phyloP scores from a whole-genome alignment of 2,797 vertebrate genomes.

The Hippopotamyrus pictus region DNA sequence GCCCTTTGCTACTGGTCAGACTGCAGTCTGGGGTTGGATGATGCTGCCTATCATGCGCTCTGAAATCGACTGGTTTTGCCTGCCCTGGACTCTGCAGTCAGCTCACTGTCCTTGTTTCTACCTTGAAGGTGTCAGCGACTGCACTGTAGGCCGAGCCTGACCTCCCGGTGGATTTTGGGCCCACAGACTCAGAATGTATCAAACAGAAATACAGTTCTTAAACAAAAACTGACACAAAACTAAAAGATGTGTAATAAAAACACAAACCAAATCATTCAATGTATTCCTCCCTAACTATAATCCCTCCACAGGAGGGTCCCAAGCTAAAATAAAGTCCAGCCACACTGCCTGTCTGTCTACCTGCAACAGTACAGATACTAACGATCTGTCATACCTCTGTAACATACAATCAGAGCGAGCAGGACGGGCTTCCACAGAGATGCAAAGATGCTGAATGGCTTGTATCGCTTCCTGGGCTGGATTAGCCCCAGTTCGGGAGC shows the following conservation, averaged over 20 bases:
- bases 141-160: neutral
- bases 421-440: neutral
- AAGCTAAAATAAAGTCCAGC: neutral
- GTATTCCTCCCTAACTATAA: neutral
- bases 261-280: neutral
- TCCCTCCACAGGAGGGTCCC: neutral
- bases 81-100: neutral
- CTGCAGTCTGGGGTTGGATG: neutral
- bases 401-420: neutral
- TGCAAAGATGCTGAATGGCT: neutral
- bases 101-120: neutral
- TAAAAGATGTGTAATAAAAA: neutral
- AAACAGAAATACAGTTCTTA: neutral
- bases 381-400: neutral
- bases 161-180: neutral
- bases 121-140: neutral
- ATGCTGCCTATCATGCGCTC: neutral
- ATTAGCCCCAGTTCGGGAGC: constrained; percentile 16
- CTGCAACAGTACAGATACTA: neutral
- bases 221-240: neutral
- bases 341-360: neutral
- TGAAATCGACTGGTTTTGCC: neutral
- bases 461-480: neutral
- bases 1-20: neutral
- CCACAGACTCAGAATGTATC: neutral